A percentile compares a stretch with the other conserved stretches of the same genome.
Evolutionary conservation across 2,797 vertebrate genomes (phyloP).

Genomic region (Acanthornis magna): DNA sequence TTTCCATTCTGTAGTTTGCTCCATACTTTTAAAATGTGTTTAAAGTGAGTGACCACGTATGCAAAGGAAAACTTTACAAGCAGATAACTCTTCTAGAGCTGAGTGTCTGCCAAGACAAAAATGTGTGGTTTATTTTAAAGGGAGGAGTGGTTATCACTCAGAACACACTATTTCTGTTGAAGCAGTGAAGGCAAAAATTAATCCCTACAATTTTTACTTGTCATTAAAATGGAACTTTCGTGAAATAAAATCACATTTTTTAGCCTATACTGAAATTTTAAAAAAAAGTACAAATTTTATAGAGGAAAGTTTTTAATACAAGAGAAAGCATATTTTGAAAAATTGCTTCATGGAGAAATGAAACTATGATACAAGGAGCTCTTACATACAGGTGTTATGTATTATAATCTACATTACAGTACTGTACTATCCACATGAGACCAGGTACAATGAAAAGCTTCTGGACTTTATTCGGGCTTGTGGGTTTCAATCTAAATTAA

Average conservation of each 20-base stretch:
- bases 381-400: neutral
- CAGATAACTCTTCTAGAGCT: conserved; percentile 45
- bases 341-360: neutral
- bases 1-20: conserved; percentile 26
- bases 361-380: neutral
- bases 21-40: conserved; percentile 15
- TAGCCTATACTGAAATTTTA: neutral
- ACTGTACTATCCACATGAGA: neutral
- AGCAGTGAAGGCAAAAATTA: conserved; percentile 40
- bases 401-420: neutral
- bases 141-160: conserved; percentile 49
- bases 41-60: conserved; percentile 15
- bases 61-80: conserved; percentile 62
- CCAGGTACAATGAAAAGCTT: neutral
- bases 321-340: neutral
- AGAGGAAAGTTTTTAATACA: neutral
- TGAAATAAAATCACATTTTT: conserved; percentile 26
- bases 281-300: neutral
- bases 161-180: neutral
- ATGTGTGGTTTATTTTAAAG: conserved; percentile 56
- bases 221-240: conserved; percentile 29
- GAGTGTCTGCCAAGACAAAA: conserved; percentile 53
- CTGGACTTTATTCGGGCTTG: neutral
- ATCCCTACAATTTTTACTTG: neutral
- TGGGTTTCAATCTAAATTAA: neutral